Percentiles rank a stretch among this genome's conserved stretches.
Conservation (phyloP, 2,888 invertebrate genomes). For the Aphidoletes aphidimyza region DNA sequence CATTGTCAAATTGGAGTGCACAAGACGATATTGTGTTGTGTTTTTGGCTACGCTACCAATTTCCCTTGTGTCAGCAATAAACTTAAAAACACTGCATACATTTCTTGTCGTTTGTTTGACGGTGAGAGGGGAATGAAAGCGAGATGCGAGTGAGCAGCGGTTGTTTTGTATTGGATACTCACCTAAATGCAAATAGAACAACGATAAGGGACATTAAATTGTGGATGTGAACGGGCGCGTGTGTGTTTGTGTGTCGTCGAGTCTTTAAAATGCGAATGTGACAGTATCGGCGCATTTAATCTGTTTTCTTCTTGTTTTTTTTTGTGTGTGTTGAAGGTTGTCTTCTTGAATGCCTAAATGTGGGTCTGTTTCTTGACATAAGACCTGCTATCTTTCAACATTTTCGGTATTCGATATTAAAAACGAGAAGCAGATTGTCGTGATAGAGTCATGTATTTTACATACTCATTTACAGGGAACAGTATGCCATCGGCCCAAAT, state of each 20-base stretch:
- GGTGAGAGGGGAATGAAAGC: neutral
- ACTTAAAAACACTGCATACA: neutral
- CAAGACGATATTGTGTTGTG: conserved; percentile 1
- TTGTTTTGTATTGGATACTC: conserved; percentile 29
- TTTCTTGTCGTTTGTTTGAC: neutral
- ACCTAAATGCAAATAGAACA: neutral
- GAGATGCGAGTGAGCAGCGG: neutral
- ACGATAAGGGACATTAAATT: conserved; percentile 26
- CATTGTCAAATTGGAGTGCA: conserved; percentile 33
- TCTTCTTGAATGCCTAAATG: too few species aligned
- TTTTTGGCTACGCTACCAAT: conserved; percentile 41
- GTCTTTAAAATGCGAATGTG: conserved; percentile 39
- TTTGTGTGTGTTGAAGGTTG: too few species aligned
- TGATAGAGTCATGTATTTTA: conserved; percentile 1
- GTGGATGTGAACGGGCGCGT: neutral
- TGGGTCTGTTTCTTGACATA: conserved; percentile 43
- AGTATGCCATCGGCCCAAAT: neutral
- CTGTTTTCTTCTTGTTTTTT: conserved; percentile 15
- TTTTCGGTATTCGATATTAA: conserved; percentile 20
- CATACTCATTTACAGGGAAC: conserved; percentile 12
- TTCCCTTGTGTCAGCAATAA: conserved; percentile 46
- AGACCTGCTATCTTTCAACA: conserved; percentile 41
- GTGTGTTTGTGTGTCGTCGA: conserved; percentile 24
- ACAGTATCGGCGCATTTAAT: conserved; percentile 32
- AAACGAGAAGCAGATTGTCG: neutral